Percentiles rank a stretch among this genome's conserved stretches.
These are phyloP conservation scores for Bombus balteatus DNA, from an alignment of 1,140 invertebrate genomes.

Conservation along the genomic window DNA sequence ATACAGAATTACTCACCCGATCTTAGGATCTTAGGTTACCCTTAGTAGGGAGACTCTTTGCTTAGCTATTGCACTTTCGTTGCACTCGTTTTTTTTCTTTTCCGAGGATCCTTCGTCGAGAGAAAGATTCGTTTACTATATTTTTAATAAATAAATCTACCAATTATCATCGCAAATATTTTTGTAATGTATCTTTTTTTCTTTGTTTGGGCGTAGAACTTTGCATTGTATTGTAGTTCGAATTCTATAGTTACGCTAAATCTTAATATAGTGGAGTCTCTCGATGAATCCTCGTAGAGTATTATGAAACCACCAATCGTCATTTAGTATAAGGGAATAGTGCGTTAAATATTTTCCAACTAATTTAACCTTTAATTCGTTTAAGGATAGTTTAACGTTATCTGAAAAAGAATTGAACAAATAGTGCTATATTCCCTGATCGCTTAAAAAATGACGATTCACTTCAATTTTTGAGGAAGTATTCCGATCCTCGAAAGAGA, in stretches of 20 bases:
- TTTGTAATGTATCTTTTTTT: not conserved
- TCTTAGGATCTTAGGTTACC: slow-evolving; percentile 50
- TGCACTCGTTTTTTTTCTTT: slow-evolving; percentile 51
- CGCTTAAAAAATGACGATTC: not conserved
- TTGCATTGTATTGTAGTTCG: not conserved
- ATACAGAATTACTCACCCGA: slow-evolving; percentile 60
- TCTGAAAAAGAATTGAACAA: not conserved
- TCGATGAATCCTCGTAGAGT: slow-evolving; percentile 26
- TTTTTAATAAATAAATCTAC: too few relatives aligned
- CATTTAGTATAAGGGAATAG: not conserved
- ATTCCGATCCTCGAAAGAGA: slow-evolving; percentile 26
- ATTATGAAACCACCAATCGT: not conserved
- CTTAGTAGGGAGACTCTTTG: slow-evolving; percentile 62
- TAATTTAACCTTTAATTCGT: not conserved
- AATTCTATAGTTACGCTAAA: not conserved
- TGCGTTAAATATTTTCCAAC: not conserved
- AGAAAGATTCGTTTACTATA: not conserved
- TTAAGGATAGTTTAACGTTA: not conserved
- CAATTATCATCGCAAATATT: not conserved
- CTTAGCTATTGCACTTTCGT: slow-evolving; percentile 63
- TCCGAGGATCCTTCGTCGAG: slow-evolving; percentile 6
- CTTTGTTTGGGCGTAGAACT: not conserved
- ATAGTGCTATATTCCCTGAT: not conserved
- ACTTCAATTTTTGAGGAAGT: not conserved
- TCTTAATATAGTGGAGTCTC: not conserved